Base-by-base conservation (phyloP, 2,797 vertebrate genomes). In the Lates japonicus region DNA sequence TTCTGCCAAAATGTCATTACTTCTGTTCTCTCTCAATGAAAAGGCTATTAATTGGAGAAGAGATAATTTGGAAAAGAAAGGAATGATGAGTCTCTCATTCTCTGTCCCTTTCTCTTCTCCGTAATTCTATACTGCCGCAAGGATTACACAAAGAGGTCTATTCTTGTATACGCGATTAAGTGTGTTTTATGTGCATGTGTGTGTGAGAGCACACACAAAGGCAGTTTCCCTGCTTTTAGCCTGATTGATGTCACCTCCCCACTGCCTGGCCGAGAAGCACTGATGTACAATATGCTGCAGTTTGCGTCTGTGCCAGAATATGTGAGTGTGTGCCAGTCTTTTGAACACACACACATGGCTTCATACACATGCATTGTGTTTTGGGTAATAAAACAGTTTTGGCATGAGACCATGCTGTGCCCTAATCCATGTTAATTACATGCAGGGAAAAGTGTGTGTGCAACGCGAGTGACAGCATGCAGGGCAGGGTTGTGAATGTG, bases 401-500 rank as follows among this genome's bases (percentile, higher is more conserved):
- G 83, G 90, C 84, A 73, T 52, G 79, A 77, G 70, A 80, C 73
- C 80, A 75, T 51, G 62, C 66, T 61, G 70, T 76, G 69, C 66
- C 77, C 70, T 90, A 93, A 93, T 93, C 89, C 90, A 87, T 92
- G 89, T 87, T 93, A 93, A 92, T 94, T 90, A 92, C 87, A 90
- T 84, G 87, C 84, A 88, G 66, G 73, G 73, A 89, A 29, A 83
- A 76, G 74, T 82, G 75, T 80, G 84, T 81, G 85, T 75, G 76
- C 80, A 59, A 51, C 4, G 22, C 48, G 5, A 78, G 81, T 78
- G 85, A 84, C 87, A 85, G 90, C 82, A 68, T 22, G 78, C 46
- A 73, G 72, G 46, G 64, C 74, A 59, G 81, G 64, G 51, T 51
- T 77, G 74, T 75, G 86, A 86, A 81, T 83, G 68, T 69, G 52